Evolutionary conservation across 1,140 invertebrate genomes (phyloP).

Genomic region (Rhynchophorus ferrugineus): DNA sequence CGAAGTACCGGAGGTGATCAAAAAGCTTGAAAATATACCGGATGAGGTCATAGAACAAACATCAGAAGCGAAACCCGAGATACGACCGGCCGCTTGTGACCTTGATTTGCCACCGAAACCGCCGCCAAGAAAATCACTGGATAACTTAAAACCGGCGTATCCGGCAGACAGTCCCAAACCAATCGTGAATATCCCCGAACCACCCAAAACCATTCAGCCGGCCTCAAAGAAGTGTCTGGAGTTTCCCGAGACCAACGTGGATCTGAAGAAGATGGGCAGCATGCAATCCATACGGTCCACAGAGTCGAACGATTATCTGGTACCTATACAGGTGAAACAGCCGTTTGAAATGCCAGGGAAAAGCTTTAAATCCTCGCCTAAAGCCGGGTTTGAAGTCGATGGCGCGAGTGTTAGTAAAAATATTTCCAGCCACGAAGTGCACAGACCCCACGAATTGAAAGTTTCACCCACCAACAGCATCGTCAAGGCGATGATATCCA

Average conservation of each 20-base stretch:
- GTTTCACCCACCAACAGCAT: conserved; percentile 39
- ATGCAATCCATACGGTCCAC: conserved; percentile 12
- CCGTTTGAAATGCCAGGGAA: conserved; percentile 10
- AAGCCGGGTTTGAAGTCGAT: conserved; percentile 22
- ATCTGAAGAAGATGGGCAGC: conserved; percentile 11
- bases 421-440: conserved; percentile 25
- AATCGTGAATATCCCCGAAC: conserved; percentile 1
- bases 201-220: conserved; percentile 5
- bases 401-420: conserved; percentile 20
- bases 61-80: conserved; percentile 16
- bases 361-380: conserved; percentile 27
- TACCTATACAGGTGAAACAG: conserved; percentile 14
- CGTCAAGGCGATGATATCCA: conserved; percentile 37
- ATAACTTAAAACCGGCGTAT: conserved; percentile 32
- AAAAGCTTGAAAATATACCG: neutral
- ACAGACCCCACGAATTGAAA: conserved; percentile 31
- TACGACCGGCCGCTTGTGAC: conserved; percentile 3
- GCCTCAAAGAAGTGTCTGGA: conserved; percentile 21
- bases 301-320: conserved; percentile 17
- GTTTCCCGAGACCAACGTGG: conserved; percentile 24
- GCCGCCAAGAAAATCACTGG: conserved; percentile 37
- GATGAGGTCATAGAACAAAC: conserved; percentile 1
- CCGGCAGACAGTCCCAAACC: conserved; percentile 32
- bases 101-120: conserved; percentile 41
- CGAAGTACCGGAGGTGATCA: neutral